Evolutionary conservation across 2,888 invertebrate species (phyloP), one percentile per base, ranked within the genome.

Genomic region (Drepana falcataria): DNA sequence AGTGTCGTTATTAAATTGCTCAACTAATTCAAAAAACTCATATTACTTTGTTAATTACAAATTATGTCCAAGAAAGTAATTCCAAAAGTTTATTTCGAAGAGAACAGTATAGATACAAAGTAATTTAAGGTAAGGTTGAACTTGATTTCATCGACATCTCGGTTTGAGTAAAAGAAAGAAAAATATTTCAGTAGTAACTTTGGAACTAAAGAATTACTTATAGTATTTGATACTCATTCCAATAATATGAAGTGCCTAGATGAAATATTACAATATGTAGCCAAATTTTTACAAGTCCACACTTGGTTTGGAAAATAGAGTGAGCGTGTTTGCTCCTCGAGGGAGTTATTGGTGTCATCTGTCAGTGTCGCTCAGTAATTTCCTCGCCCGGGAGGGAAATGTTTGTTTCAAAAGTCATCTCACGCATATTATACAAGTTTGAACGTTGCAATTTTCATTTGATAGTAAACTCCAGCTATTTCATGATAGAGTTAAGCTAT

Each of bases 291-390:
- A 62, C 64, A 63, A 71, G 69, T 70, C 68, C 68, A 71, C 69
- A 73, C 73, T 78, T 71, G 70, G 63, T 68, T 74, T 73, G 69
- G 70, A 73, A 71, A 75, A 79, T 71, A 77, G 68, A 75, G 71
- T 66, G 64, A 70, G 68, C 68, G 75, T 75, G 75, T 79, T 75
- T 75, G 75, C 71, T 77, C 75, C 75, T 73, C 73, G 66, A 66
- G 75, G 75, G 77, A 85, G 78, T 85, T 85, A 86, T 86, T 84
- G 84, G 81, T 76, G 75, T 81, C 83, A 87, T 88, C 79, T 83
- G 82, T 88, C 87, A 86, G 75, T 79, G 87, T 82, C 85, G 76
- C 80, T 81, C 75, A 76, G 83, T 84, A 84, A 87, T 86, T 85
- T 85, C 78, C 82, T 81, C 76, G 76, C 76, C 75, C 69, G 71